These are phyloP conservation scores for Sisyra terminalis DNA, from an alignment of 2,888 invertebrate species.

Conservation along the genomic window DNA sequence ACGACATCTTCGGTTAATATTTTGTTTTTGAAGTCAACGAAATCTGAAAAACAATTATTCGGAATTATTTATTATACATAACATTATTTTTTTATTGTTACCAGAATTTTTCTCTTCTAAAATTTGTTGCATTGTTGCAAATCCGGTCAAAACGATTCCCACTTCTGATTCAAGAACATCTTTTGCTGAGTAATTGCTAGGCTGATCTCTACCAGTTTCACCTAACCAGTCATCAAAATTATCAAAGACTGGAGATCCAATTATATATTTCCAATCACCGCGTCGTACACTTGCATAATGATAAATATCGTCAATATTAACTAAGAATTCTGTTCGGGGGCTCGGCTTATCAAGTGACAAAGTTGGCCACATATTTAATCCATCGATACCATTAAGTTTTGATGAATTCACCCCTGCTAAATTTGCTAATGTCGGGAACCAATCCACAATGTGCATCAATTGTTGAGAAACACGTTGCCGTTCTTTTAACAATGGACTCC, in stretches of 20 bases:
- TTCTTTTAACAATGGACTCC: slow-evolving; percentile 40
- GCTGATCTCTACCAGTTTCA: slow-evolving; percentile 22
- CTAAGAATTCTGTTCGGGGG: slow-evolving; percentile 36
- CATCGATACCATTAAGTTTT: slow-evolving; percentile 40
- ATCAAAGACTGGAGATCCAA: slow-evolving; percentile 27
- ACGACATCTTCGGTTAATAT: slow-evolving; percentile 14
- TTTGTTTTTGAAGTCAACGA: slow-evolving; percentile 1
- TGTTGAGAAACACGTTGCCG: slow-evolving; percentile 37
- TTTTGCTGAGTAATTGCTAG: slow-evolving; percentile 25
- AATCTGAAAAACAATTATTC: slow-evolving; percentile 5
- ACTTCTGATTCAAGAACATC: slow-evolving; percentile 28
- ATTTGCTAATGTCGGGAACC: slow-evolving; percentile 48
- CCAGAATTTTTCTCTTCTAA: slow-evolving; percentile 18
- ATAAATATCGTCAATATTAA: slow-evolving; percentile 36
- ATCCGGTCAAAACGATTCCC: slow-evolving; percentile 28
- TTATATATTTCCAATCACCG: slow-evolving; percentile 44
- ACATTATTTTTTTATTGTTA: neutral
- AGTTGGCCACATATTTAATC: slow-evolving; percentile 31
- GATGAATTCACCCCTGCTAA: slow-evolving; percentile 33
- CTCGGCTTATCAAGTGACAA: slow-evolving; percentile 28
- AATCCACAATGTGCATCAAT: slow-evolving; percentile 49
- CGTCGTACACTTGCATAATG: slow-evolving; percentile 39
- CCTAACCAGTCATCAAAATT: slow-evolving; percentile 27
- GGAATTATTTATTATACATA: no score
- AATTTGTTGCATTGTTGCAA: slow-evolving; percentile 30